Evolutionary conservation across 2,888 invertebrate genomes (phyloP), one percentile per base, ranked within the genome.

Genomic region (Polyommatus iphigenia): DNA sequence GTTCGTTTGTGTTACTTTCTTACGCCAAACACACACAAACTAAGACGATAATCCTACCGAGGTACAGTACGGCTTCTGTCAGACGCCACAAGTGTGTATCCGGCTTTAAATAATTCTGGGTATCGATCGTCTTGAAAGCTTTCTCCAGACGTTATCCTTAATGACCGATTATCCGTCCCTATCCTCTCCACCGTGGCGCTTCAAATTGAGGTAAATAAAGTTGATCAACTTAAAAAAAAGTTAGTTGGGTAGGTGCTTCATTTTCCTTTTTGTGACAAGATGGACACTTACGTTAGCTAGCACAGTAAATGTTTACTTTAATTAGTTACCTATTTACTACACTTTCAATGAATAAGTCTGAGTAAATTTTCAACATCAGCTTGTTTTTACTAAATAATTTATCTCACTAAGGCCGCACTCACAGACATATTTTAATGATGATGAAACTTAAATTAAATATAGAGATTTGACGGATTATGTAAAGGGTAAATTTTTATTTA

Each of bases 71-170:
- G 29, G 67, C 13, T 15, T 29, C 6, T 29, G 67, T 67, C 67
- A 29, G 15, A 32, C 15, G 67, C 67, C 7, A 67, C 75, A 46
- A 50, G 75, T 75, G 50, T 75, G 75, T 20, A 67, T 32, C 67
- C 29, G 67, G 29, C 67, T 67, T 75, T 75, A 75, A 75, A 75
- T 75, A 75, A 75, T 75, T 46, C 50, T 54, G 20, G 15, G 75
- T 75, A 75, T 75, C 75, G 75, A 75, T 75, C 75, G 75, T 75
- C 75, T 54, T 75, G 75, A 75, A 75, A 75, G 75, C 75, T 50
- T 75, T 54, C 75, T 24, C 75, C 75, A 75, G 75, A 75, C 75
- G 75, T 75, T 75, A 75, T 75, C 75, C 75, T 50, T 75, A 54
- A 75, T 75, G 50, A 50, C 54, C 75, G 54, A 75, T 75, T 50